Evolutionary conservation across 2,888 invertebrate species (phyloP).

Genomic region (Apamea monoglypha): DNA sequence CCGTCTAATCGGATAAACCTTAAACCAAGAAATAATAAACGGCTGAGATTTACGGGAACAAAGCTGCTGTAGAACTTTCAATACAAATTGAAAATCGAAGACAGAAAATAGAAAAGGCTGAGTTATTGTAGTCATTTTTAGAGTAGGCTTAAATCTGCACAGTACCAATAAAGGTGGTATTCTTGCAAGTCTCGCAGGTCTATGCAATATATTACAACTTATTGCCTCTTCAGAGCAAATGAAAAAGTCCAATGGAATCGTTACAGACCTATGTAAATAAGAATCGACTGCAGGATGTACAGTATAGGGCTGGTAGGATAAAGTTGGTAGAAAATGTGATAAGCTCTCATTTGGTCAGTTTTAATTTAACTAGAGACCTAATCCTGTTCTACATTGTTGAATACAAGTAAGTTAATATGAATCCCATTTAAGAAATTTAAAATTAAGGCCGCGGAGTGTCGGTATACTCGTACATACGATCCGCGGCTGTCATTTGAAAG

Average conservation of each 20-base stretch:
- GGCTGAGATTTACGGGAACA: not conserved
- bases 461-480: not conserved
- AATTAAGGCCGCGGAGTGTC: not conserved
- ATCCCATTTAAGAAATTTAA: not conserved
- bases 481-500: not conserved
- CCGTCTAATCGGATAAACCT: not conserved
- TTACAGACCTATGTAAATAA: conserved; percentile 39
- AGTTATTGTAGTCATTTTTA: not conserved
- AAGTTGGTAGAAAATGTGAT: no score
- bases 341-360: not conserved
- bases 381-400: not conserved
- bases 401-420: not conserved
- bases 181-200: not conserved
- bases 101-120: not conserved
- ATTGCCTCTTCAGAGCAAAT: conserved; percentile 41
- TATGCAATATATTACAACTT: conserved; percentile 25
- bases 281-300: conserved; percentile 12
- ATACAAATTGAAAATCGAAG: conserved; percentile 2
- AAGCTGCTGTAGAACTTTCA: not conserved
- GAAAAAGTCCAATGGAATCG: conserved; percentile 25
- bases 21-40: not conserved
- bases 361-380: not conserved
- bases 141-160: not conserved
- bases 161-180: not conserved
- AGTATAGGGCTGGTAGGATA: conserved; percentile 25